A percentile compares a stretch with the other conserved stretches of the same genome.
Evolutionary conservation across 2,888 invertebrate species (phyloP).

Genomic region (Enchytraeus crypticus): DNA sequence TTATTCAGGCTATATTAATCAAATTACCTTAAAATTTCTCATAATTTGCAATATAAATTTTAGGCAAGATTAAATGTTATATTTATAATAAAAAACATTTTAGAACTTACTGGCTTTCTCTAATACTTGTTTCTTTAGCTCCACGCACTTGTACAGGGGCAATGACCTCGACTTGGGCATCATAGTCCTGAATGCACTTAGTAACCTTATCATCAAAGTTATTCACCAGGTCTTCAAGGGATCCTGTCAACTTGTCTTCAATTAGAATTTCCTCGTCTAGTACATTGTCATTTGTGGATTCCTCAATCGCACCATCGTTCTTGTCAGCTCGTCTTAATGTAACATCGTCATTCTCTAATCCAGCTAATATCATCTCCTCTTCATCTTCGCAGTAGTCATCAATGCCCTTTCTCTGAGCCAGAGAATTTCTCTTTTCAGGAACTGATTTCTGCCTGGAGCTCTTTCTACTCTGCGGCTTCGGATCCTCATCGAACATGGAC

Average conservation of each 20-base stretch:
- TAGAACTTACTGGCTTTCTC: slow-evolving; percentile 95
- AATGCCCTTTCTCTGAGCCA: background rate
- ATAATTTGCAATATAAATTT: too few relatives aligned
- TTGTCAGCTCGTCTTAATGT: too few relatives aligned
- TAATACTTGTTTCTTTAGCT: slow-evolving; percentile 93
- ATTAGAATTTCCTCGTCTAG: background rate
- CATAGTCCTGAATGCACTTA: slow-evolving; percentile 94
- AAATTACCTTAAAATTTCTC: too few relatives aligned
- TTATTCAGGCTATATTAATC: too few relatives aligned
- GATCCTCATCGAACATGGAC: too few relatives aligned
- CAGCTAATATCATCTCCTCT: background rate
- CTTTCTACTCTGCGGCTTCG: too few relatives aligned
- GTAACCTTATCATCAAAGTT: slow-evolving; percentile 98
- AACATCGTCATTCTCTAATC: too few relatives aligned
- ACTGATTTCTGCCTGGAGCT: too few relatives aligned
- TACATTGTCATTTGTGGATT: background rate
- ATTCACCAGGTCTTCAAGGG: slow-evolving; percentile 93
- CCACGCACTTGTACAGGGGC: slow-evolving; percentile 93
- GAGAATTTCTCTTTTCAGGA: too few relatives aligned
- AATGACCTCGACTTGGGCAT: slow-evolving; percentile 90
- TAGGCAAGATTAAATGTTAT: too few relatives aligned
- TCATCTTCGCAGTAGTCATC: background rate
- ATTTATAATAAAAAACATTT: background rate
- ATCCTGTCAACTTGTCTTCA: slow-evolving; percentile 60
- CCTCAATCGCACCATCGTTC: too few relatives aligned